Evolutionary conservation across 2,888 invertebrate genomes (phyloP).

Genomic region (Rhamphomyia laevipes): DNA sequence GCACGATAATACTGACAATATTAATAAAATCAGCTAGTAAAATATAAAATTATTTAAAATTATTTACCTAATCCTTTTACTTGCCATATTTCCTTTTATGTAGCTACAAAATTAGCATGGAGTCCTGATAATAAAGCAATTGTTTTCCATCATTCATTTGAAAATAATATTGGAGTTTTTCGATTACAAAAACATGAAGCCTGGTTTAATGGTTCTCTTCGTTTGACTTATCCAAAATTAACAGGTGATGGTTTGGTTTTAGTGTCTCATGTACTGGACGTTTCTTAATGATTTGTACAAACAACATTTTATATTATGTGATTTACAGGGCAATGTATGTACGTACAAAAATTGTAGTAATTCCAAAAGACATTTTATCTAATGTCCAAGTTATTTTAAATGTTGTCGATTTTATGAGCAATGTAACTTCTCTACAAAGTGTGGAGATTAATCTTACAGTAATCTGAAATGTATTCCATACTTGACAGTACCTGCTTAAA

Average conservation of each 20-base stretch:
- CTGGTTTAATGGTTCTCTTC: conserved; percentile 40
- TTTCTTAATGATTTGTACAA: conserved; percentile 76
- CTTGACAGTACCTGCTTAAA: no score
- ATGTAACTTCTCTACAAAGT: no score
- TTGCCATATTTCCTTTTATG: conserved; percentile 76
- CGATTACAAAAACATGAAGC: conserved; percentile 75
- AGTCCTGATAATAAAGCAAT: conserved; percentile 81
- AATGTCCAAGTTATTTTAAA: no score
- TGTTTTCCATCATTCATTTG: conserved; percentile 58
- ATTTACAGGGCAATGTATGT: conserved; percentile 68
- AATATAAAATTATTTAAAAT: no score
- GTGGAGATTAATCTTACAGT: no score
- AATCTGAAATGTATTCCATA: no score
- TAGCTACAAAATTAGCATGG: conserved; percentile 67
- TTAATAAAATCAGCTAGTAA: no score
- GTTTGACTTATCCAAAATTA: conserved; percentile 36
- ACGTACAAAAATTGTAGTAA: no score
- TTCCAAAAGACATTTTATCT: no score
- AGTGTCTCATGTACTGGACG: conserved; percentile 71
- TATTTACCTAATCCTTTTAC: no score
- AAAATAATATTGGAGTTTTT: conserved; percentile 69
- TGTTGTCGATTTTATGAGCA: no score
- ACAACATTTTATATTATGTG: conserved; percentile 72
- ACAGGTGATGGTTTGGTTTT: conserved; percentile 64
- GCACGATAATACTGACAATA: no score